These are phyloP conservation scores for Coturnix japonica DNA, from an alignment of 2,113 vertebrate genomes.

Conservation along the genomic window DNA sequence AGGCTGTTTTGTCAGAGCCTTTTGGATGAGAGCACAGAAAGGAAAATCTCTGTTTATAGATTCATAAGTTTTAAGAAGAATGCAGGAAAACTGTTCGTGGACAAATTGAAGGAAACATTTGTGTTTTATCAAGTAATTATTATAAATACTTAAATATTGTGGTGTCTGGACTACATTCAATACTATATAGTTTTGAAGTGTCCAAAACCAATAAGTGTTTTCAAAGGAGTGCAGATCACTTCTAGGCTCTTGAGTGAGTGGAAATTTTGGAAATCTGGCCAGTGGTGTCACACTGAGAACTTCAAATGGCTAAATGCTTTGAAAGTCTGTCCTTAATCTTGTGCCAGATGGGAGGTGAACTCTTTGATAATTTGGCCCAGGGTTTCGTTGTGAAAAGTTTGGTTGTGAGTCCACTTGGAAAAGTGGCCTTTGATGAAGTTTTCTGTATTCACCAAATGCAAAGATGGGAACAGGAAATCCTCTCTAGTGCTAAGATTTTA, in stretches of 20 bases:
- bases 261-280: slow-evolving; percentile 48
- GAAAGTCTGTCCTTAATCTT: slow-evolving; percentile 44
- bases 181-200: not conserved
- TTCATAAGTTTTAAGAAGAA: slow-evolving; percentile 23
- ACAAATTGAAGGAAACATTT: slow-evolving; percentile 39
- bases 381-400: slow-evolving; percentile 16
- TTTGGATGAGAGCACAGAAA: slow-evolving; percentile 27
- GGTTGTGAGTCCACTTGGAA: slow-evolving; percentile 1
- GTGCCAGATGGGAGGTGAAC: slow-evolving; percentile 48
- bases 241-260: slow-evolving; percentile 44
- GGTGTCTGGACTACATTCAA: slow-evolving; percentile 17
- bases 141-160: not conserved
- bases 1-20: not conserved
- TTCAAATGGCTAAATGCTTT: slow-evolving; percentile 61
- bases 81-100: not conserved
- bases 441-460: slow-evolving; percentile 32
- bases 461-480: not conserved
- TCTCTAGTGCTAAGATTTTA: slow-evolving; percentile 3
- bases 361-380: slow-evolving; percentile 12
- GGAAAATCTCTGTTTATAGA: slow-evolving; percentile 37
- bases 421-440: not conserved
- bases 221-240: slow-evolving; percentile 42
- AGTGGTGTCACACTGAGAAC: slow-evolving; percentile 43
- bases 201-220: slow-evolving; percentile 45
- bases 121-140: slow-evolving; percentile 51